Conservation (phyloP, 2,888 invertebrate genomes). For the Lamellibrachia columna region DNA sequence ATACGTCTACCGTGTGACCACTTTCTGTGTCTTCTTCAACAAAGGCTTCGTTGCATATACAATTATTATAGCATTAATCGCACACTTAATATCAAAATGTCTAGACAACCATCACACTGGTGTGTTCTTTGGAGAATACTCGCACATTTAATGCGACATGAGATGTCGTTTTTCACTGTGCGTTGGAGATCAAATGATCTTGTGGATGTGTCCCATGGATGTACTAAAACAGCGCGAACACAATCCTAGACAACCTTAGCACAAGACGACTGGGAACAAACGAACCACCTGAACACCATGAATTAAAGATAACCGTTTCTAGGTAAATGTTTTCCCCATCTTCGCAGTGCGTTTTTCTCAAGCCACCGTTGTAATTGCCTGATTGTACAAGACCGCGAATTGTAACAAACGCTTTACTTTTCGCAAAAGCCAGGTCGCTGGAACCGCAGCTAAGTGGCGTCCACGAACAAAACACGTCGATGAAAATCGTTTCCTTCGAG, state of each 20-base stretch:
- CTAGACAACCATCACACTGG: neutral
- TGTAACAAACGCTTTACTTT: too few relatives aligned
- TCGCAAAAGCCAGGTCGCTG: too few relatives aligned
- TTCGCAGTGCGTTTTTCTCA: neutral
- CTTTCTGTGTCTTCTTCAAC: too few relatives aligned
- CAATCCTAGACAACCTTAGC: neutral
- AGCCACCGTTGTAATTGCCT: neutral
- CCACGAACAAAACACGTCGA: too few relatives aligned
- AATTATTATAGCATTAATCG: neutral
- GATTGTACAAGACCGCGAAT: neutral
- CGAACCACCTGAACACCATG: neutral
- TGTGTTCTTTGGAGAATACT: neutral
- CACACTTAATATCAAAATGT: neutral
- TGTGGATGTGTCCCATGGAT: neutral
- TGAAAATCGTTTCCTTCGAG: too few relatives aligned
- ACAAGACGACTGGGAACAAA: neutral
- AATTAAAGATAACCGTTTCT: neutral
- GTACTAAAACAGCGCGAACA: neutral
- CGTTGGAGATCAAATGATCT: constrained; percentile 1
- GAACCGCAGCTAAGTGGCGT: too few relatives aligned
- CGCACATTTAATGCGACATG: neutral
- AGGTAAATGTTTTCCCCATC: neutral
- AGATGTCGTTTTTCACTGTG: neutral
- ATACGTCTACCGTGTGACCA: too few relatives aligned
- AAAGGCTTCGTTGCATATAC: neutral